Conservation (phyloP, 2,888 invertebrate species). For the Spilarctia lutea region DNA sequence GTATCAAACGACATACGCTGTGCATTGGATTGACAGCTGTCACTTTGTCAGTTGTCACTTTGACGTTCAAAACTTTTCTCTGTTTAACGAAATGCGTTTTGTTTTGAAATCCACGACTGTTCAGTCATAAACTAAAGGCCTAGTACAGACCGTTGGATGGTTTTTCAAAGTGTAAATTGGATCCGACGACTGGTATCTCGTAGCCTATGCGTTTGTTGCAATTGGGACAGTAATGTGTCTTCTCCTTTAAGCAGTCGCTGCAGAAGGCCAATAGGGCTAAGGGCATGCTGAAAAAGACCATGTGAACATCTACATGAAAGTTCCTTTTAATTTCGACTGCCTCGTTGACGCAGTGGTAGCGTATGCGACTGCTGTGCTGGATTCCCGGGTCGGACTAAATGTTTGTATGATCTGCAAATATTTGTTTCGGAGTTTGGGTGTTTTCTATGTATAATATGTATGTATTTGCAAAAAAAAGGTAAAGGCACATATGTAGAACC, state of each 20-base stretch:
- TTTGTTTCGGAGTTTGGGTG: no score
- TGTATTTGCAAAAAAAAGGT: no score
- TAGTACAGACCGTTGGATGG: neutral
- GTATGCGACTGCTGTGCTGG: no score
- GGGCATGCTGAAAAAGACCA: conserved; percentile 62
- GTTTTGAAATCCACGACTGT: neutral
- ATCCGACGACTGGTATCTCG: conserved; percentile 60
- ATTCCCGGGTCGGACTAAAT: no score
- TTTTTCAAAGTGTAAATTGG: conserved; percentile 7
- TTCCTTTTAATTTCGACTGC: no score
- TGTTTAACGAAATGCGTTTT: neutral
- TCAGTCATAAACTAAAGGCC: neutral
- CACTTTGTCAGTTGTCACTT: neutral
- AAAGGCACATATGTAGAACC: no score
- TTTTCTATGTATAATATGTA: no score
- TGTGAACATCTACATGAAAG: neutral
- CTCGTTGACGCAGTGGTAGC: no score
- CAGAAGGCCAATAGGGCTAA: conserved; percentile 63
- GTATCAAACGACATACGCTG: no score
- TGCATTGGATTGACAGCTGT: neutral
- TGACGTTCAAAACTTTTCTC: neutral
- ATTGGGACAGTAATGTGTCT: conserved; percentile 76
- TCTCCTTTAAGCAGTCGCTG: conserved; percentile 64
- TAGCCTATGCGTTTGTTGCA: conserved; percentile 72
- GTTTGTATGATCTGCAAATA: no score